Conservation (phyloP, 2,113 vertebrate species). For the Sialia sialis region DNA sequence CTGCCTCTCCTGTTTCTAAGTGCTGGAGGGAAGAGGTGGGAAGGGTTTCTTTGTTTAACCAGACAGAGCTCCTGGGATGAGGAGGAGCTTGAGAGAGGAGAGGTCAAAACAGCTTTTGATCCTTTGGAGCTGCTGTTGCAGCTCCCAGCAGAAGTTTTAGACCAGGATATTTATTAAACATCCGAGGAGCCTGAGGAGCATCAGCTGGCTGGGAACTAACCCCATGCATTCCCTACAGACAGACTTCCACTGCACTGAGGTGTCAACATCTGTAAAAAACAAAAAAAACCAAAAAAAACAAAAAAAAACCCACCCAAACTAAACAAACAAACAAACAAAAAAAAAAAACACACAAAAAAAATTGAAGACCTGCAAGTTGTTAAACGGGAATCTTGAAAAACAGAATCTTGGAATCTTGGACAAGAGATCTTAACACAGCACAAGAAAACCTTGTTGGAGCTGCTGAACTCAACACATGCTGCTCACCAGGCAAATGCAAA, state of each 20-base stretch:
- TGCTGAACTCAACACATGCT: background rate
- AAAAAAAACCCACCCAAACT: too few relatives aligned
- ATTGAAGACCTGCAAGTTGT: background rate
- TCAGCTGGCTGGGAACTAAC: background rate
- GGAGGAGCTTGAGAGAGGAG: background rate
- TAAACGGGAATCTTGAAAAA: background rate
- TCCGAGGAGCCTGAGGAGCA: background rate
- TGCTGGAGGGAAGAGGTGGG: slow-evolving; percentile 16
- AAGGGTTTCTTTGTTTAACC: slow-evolving; percentile 16
- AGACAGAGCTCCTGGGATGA: slow-evolving; percentile 6
- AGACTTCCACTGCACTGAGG: background rate
- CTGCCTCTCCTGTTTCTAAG: background rate
- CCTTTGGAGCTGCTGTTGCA: background rate
- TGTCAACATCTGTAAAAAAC: background rate
- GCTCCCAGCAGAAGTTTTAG: background rate
- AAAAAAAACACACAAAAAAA: too few relatives aligned
- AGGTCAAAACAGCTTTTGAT: slow-evolving; percentile 28
- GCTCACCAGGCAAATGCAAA: background rate
- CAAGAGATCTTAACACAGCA: background rate
- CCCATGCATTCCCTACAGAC: background rate
- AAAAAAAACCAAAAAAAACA: background rate
- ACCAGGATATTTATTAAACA: background rate
- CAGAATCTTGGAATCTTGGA: background rate
- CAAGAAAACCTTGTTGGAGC: background rate
- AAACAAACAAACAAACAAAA: background rate